Evolutionary conservation across 2,797 vertebrate species (phyloP), one percentile per base, ranked within the genome.

Genomic region (Hemibagrus guttatus): DNA sequence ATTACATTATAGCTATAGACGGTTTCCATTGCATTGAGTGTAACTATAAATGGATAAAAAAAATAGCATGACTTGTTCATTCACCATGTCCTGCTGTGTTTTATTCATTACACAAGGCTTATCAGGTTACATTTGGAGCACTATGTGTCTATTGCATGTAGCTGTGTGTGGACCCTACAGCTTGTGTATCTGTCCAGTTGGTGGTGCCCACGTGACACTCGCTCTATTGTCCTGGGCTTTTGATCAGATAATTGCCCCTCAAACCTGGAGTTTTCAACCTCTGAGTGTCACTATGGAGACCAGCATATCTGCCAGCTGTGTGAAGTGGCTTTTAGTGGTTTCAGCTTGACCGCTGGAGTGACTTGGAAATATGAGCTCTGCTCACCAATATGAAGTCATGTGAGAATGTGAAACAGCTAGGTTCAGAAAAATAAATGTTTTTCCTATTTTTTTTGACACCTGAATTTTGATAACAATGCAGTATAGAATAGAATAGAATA

Each of bases 221-320:
- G 90, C 90, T 91, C 85, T 92, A 89, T 91, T 85, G 63, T 92
- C 88, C 82, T 90, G 87, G 89, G 91, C 92, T 95, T 95, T 96
- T 95, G 94, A 96, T 95, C 95, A 93, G 93, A 93, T 95, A 95
- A 95, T 96, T 95, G 93, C 95, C 86, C 92, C 93, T 90, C 91
- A 90, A 87, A 92, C 90, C 92, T 78, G 35, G 92, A 94, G 93
- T 95, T 94, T 93, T 93, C 89, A 90, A 91, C 92, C 89, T 87
- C 90, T 90, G 92, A 92, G 90, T 93, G 95, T 96, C 89, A 90
- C 95, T 91, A 95, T 95, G 94, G 92, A 66, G 89, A 95, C 94
- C 91, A 85, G 86, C 91, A 91, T 93, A 89, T 90, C 90, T 75
- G 84, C 86, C 89, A 90, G 81, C 90, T 90, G 85, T 91, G 80